phyloP scores from a whole-genome alignment of 2,113 vertebrate species.

The Athene cunicularia region DNA sequence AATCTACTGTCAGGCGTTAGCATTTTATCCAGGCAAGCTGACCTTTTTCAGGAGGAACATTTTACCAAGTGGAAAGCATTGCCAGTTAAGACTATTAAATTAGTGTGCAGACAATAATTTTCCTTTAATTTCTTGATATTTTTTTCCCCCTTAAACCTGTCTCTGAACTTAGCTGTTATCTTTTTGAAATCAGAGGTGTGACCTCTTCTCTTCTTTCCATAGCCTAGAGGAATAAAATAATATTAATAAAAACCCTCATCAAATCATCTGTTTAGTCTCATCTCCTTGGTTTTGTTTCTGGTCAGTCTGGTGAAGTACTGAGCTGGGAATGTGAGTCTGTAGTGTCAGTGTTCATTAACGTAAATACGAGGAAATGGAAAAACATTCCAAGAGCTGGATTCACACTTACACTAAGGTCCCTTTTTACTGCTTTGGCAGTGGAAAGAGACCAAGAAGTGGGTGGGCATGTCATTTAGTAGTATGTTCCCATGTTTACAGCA shows the following conservation, averaged over 20 bases:
- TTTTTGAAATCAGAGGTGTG: neutral
- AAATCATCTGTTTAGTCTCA: conserved; percentile 64
- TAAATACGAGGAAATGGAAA: conserved; percentile 55
- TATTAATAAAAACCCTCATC: neutral
- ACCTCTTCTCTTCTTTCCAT: neutral
- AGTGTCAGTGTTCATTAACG: conserved; percentile 51
- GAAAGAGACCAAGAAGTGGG: conserved; percentile 46
- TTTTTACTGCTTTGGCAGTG: conserved; percentile 51
- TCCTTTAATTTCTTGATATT: neutral
- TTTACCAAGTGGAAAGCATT: conserved; percentile 41
- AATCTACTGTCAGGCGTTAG: neutral
- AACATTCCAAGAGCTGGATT: conserved; percentile 58
- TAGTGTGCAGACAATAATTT: conserved; percentile 28
- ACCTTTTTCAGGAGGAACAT: conserved; percentile 48
- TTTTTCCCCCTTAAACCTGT: neutral
- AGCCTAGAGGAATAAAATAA: conserved; percentile 17
- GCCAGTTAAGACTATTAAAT: conserved; percentile 6
- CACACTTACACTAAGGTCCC: conserved; percentile 46
- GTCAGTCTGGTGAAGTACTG: conserved; percentile 57
- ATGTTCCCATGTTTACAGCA: conserved; percentile 47
- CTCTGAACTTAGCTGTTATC: neutral
- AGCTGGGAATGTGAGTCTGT: conserved; percentile 55
- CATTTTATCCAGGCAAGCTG: neutral
- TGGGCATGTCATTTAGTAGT: conserved; percentile 51
- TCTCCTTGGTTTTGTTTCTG: conserved; percentile 69